Evolutionary conservation across 2,113 vertebrate genomes (phyloP).

Genomic region (Gallinago media): DNA sequence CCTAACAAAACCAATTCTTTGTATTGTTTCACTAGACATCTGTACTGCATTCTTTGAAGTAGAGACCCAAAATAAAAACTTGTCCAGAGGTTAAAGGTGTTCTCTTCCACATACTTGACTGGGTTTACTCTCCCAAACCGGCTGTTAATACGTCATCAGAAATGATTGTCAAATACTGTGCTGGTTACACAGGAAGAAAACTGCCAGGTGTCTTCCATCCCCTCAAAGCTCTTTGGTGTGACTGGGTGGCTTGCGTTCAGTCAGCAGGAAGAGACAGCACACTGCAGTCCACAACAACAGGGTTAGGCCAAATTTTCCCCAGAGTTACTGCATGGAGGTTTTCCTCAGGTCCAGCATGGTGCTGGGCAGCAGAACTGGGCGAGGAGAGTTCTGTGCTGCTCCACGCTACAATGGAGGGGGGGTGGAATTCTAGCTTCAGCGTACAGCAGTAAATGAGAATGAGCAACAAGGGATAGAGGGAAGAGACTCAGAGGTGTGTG

Average conservation of each 20-base stretch:
- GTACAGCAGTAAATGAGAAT: background rate
- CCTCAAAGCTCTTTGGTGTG: background rate
- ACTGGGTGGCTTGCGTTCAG: background rate
- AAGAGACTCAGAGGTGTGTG: background rate
- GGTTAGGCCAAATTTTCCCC: background rate
- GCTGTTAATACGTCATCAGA: background rate
- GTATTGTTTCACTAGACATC: background rate
- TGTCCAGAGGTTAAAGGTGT: background rate
- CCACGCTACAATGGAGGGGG: background rate
- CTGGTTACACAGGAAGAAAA: background rate
- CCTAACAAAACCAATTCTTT: background rate
- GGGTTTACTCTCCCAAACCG: background rate
- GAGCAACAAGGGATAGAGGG: background rate
- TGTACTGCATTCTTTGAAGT: background rate
- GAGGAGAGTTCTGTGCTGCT: background rate
- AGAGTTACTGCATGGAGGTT: fast-evolving
- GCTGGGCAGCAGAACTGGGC: background rate
- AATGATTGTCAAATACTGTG: background rate
- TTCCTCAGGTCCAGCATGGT: background rate
- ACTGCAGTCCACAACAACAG: background rate
- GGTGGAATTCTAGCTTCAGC: background rate
- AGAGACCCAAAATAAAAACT: background rate
- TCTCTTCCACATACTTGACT: background rate
- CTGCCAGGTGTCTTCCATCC: background rate
- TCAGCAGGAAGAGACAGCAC: background rate